Evolutionary conservation across 2,113 vertebrate species (phyloP).

Genomic region (Poecilia latipinna): DNA sequence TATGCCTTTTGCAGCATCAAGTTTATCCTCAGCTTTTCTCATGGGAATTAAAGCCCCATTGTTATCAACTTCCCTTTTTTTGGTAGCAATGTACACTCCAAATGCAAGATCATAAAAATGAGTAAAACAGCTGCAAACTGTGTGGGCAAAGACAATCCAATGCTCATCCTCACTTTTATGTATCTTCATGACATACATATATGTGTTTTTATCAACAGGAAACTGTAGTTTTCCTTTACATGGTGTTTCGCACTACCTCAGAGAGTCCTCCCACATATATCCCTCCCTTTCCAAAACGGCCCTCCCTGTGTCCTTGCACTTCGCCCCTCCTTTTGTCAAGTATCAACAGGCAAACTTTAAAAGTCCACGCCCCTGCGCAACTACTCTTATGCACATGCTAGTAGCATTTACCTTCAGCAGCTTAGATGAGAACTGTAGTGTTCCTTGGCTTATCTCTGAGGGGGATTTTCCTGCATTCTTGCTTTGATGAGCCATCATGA

Average conservation of each 20-base stretch:
- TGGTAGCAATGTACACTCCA: neutral
- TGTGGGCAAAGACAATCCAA: neutral
- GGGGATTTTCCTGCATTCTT: slow-evolving; percentile 8
- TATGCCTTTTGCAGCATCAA: neutral
- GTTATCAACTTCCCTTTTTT: slow-evolving; percentile 61
- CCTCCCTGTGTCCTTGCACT: slow-evolving; percentile 21
- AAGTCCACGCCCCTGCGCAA: slow-evolving; percentile 60
- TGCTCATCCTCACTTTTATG: neutral
- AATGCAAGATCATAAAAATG: slow-evolving; percentile 8
- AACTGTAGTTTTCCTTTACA: slow-evolving; percentile 55
- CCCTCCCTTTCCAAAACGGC: slow-evolving; percentile 30
- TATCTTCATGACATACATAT: slow-evolving; percentile 3
- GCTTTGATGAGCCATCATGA: slow-evolving; percentile 2
- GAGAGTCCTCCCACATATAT: slow-evolving; percentile 1
- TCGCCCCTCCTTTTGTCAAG: slow-evolving; percentile 60
- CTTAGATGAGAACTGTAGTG: slow-evolving; percentile 6
- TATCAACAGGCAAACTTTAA: slow-evolving; percentile 70
- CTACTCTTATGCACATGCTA: slow-evolving; percentile 35
- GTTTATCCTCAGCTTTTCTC: slow-evolving; percentile 19
- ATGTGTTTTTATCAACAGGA: slow-evolving; percentile 53
- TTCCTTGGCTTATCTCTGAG: slow-evolving; percentile 11
- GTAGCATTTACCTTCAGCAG: slow-evolving; percentile 28
- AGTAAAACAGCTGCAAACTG: slow-evolving; percentile 1
- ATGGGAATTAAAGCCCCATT: slow-evolving; percentile 20
- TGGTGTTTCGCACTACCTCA: slow-evolving; percentile 17